Percentiles rank a stretch among this genome's conserved stretches.
phyloP scores from a whole-genome alignment of 2,888 invertebrate species.

The Trachelus iudaicus region DNA sequence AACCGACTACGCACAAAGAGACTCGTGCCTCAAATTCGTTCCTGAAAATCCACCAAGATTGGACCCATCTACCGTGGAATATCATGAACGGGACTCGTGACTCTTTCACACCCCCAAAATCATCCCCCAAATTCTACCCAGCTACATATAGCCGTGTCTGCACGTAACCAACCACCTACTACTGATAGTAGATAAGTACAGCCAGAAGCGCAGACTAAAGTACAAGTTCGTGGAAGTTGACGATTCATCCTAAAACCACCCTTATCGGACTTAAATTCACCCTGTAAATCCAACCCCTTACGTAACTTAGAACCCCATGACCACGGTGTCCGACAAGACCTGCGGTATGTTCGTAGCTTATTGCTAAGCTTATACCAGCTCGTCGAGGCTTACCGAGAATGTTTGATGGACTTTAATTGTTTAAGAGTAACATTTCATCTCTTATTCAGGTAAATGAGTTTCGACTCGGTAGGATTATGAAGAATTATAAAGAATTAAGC shows the following conservation, averaged over 20 bases:
- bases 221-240: not conserved
- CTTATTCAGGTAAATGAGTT: not conserved
- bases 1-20: constrained; percentile 12
- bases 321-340: not conserved
- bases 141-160: not conserved
- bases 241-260: not conserved
- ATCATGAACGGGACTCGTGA: not conserved
- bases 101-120: not conserved
- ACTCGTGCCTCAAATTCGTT: not conserved
- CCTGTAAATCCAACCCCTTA: not conserved
- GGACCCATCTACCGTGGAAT: not conserved
- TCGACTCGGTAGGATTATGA: not conserved
- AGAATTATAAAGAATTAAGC: not conserved
- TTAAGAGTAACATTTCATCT: not conserved
- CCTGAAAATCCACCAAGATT: not conserved
- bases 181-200: not conserved
- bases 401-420: not conserved
- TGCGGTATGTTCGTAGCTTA: not conserved
- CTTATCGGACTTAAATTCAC: not conserved
- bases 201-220: not conserved
- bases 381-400: not conserved
- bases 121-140: not conserved
- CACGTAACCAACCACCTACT: not conserved
- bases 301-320: not conserved
- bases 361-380: not conserved